phyloP scores from a whole-genome alignment of 1,140 invertebrate species.

The Cyphomyrmex costatus region DNA sequence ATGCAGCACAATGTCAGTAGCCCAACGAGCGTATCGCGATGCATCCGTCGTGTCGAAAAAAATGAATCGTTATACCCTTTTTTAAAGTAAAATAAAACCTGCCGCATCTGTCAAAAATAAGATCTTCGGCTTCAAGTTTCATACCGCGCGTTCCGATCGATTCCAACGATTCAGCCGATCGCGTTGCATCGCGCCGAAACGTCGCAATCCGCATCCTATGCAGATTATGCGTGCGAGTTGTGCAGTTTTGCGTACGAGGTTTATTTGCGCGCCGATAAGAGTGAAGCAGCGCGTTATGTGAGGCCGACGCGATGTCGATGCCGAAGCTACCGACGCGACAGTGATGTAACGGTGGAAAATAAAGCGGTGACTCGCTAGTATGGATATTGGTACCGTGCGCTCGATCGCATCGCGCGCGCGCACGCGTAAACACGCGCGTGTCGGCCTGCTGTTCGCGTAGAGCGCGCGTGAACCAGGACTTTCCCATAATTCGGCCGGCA shows the following conservation, averaged over 20 bases:
- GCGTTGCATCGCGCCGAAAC: slow-evolving; percentile 3
- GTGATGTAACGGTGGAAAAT: slow-evolving; percentile 78
- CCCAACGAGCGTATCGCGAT: slow-evolving; percentile 40
- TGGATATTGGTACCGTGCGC: slow-evolving; percentile 75
- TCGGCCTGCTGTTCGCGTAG: neutral
- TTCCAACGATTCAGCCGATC: neutral
- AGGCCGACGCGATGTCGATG: slow-evolving; percentile 18
- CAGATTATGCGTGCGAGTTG: slow-evolving; percentile 40
- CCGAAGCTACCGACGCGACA: slow-evolving; percentile 62
- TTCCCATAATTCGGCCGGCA: slow-evolving; percentile 59
- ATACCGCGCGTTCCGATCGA: neutral
- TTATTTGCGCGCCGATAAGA: slow-evolving; percentile 40
- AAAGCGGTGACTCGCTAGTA: slow-evolving; percentile 74
- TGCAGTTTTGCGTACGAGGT: neutral
- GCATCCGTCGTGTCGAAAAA: neutral
- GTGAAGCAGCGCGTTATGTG: slow-evolving; percentile 1
- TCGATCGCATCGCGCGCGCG: slow-evolving; percentile 56
- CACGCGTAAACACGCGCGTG: slow-evolving; percentile 70
- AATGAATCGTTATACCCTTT: neutral
- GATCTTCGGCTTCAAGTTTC: neutral
- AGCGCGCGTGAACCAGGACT: slow-evolving; percentile 11
- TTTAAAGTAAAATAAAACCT: neutral
- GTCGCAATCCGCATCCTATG: slow-evolving; percentile 9
- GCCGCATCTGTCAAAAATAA: neutral
- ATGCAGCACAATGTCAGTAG: slow-evolving; percentile 37